Evolutionary conservation across 37 sponge, comb jelly and placozoan genomes (phyloP).

Genomic region (Chondrilla cf. caribensis): DNA sequence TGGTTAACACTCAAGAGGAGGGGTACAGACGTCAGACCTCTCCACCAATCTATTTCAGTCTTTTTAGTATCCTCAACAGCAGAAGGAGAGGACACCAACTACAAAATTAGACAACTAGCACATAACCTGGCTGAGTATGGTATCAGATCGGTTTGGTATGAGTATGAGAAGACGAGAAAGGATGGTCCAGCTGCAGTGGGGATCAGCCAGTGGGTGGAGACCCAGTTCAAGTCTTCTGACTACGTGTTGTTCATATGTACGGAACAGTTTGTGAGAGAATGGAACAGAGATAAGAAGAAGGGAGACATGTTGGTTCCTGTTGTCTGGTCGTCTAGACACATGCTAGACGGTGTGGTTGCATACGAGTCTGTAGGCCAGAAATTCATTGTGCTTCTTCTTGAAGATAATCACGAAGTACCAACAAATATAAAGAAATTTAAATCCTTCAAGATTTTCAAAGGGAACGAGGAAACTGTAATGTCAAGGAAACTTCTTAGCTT

Average conservation of each 20-base stretch:
- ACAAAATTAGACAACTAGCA: not conserved
- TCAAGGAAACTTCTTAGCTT: no score
- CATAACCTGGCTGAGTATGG: not conserved
- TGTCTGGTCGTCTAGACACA: not conserved
- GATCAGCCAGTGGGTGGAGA: conserved; percentile 6
- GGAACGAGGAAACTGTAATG: no score
- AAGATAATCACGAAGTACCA: no score
- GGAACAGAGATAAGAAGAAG: not conserved
- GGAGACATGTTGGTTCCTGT: not conserved
- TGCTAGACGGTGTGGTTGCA: not conserved
- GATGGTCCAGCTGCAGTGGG: not conserved
- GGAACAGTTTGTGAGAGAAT: conserved; percentile 6
- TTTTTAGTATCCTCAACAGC: not conserved
- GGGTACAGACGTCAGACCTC: no score
- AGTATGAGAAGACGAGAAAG: not conserved
- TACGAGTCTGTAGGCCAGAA: no score
- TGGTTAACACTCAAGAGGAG: no score
- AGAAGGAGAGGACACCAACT: not conserved
- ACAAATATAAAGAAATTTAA: no score
- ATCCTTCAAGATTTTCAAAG: no score
- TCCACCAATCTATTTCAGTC: not conserved
- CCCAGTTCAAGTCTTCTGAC: not conserved
- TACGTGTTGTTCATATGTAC: conserved; percentile 18
- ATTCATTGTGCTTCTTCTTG: no score
- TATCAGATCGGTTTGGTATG: not conserved